Evolutionary conservation across 2,113 vertebrate genomes (phyloP).

Genomic region (Motacilla tschutschensis): DNA sequence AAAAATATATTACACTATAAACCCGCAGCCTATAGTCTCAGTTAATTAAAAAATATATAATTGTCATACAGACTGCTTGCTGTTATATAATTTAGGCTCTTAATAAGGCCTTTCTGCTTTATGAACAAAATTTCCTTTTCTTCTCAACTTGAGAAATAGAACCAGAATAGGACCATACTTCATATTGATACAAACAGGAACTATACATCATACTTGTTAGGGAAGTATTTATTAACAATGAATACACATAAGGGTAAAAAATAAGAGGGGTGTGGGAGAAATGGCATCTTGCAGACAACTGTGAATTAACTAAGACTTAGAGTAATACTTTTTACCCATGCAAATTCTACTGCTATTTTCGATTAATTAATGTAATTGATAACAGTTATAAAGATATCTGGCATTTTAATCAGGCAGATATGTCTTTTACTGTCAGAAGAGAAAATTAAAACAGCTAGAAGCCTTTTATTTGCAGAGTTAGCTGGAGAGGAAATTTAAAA

Average conservation of each 20-base stretch:
- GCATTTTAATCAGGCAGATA: conserved; percentile 73
- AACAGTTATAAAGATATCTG: conserved; percentile 66
- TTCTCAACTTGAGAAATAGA: background rate
- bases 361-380: conserved; percentile 78
- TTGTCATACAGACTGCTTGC: background rate
- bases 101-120: conserved; percentile 1
- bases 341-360: conserved; percentile 57
- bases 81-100: background rate
- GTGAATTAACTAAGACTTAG: conserved; percentile 51
- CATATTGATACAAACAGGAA: background rate
- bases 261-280: background rate
- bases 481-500: conserved; percentile 66
- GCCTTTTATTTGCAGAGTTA: conserved; percentile 62
- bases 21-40: background rate
- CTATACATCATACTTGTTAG: background rate
- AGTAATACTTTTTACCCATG: conserved; percentile 13
- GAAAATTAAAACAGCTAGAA: conserved; percentile 69
- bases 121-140: background rate
- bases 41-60: background rate
- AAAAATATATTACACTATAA: background rate
- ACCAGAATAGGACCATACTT: background rate
- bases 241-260: conserved; percentile 19
- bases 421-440: conserved; percentile 66
- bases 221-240: conserved; percentile 30
- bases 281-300: conserved; percentile 4